Conservation (phyloP, 2,113 vertebrate genomes). For the Myotis brandtii region DNA sequence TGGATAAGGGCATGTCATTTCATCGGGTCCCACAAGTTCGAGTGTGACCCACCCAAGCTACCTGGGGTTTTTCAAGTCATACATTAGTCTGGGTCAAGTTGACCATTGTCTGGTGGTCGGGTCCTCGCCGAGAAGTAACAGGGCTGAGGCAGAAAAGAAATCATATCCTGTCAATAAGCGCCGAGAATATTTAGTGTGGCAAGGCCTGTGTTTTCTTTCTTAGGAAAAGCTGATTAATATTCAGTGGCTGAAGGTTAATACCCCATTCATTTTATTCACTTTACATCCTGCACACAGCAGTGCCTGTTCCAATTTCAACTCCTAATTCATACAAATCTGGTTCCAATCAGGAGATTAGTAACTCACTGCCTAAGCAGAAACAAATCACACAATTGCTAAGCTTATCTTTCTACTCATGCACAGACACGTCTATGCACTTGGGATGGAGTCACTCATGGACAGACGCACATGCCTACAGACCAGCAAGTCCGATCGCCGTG, state of each 20-base stretch:
- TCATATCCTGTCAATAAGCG: constrained; percentile 90
- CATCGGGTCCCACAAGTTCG: neutral
- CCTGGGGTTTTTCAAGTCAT: constrained; percentile 49
- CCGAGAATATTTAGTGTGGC: constrained; percentile 96
- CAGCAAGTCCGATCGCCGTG: neutral
- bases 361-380: constrained; percentile 89
- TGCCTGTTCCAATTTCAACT: constrained; percentile 88
- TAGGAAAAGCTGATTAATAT: constrained; percentile 98
- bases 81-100: constrained; percentile 53
- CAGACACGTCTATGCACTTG: fast-evolving
- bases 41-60: neutral
- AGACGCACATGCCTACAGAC: neutral
- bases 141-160: constrained; percentile 84
- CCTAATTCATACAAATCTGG: constrained; percentile 92
- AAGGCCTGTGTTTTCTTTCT: constrained; percentile 94
- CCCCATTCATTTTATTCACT: constrained; percentile 92
- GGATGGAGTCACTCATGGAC: neutral
- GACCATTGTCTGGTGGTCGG: constrained; percentile 73
- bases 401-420: constrained; percentile 60
- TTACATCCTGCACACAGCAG: constrained; percentile 91
- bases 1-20: constrained; percentile 63
- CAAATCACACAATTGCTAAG: constrained; percentile 81
- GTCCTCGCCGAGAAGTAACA: constrained; percentile 82
- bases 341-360: constrained; percentile 92
- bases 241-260: constrained; percentile 94